Conservation (phyloP, 2,797 vertebrate genomes). For the Micromesistius poutassou region DNA sequence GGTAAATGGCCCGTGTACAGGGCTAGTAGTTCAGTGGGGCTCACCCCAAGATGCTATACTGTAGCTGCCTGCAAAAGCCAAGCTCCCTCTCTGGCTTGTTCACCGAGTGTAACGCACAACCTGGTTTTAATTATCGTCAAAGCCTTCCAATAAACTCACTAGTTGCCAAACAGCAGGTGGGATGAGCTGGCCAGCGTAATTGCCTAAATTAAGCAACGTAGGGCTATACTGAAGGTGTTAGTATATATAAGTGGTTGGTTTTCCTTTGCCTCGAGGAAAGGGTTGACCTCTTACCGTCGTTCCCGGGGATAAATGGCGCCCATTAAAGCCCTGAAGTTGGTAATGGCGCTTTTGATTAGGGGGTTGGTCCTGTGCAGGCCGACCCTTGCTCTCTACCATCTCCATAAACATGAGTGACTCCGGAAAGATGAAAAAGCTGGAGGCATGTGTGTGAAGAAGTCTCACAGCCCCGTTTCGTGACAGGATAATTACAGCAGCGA, state of each 20-base stretch:
- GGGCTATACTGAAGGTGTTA: constrained; percentile 28
- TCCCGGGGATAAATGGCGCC: constrained; percentile 55
- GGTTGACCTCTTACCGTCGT: constrained; percentile 49
- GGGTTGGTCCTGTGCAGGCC: constrained; percentile 60
- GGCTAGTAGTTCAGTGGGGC: constrained; percentile 44
- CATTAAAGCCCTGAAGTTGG: constrained; percentile 59
- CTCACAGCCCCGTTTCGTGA: constrained; percentile 70
- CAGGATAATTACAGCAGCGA: constrained; percentile 74
- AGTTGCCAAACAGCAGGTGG: constrained; percentile 39
- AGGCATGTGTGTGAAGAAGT: constrained; percentile 71
- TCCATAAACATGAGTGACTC: constrained; percentile 60
- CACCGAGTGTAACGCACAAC: constrained; percentile 43
- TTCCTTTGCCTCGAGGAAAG: constrained; percentile 34
- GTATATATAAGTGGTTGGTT: constrained; percentile 45
- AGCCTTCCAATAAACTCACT: constrained; percentile 34
- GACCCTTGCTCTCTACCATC: constrained; percentile 61
- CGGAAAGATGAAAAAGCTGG: constrained; percentile 66
- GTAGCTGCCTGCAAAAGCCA: constrained; percentile 38
- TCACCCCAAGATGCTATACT: constrained; percentile 38
- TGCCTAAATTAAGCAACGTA: constrained; percentile 47
- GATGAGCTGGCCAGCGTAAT: constrained; percentile 49
- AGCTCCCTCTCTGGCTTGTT: constrained; percentile 41
- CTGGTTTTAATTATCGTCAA: constrained; percentile 38
- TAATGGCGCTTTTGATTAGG: constrained; percentile 71
- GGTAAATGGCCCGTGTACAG: constrained; percentile 65